A percentile compares a stretch with the other conserved stretches of the same genome.
These are phyloP conservation scores for Thymelicus lineola DNA, from an alignment of 2,888 invertebrate species.

Conservation along the genomic window DNA sequence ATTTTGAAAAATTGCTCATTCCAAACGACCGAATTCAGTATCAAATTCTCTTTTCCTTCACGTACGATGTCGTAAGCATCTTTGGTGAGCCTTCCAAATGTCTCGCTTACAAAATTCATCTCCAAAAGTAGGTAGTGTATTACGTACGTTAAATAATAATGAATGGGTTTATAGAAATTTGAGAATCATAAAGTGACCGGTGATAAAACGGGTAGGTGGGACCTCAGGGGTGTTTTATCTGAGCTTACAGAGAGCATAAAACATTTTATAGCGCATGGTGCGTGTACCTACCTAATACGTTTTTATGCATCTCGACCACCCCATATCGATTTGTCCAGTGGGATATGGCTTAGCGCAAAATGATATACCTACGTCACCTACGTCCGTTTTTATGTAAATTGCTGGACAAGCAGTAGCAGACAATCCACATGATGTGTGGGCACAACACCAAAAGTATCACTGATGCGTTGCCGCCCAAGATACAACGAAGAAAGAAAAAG, in stretches of 20 bases:
- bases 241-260: conserved; percentile 70
- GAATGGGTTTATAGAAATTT: conserved; percentile 75
- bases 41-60: too few species aligned
- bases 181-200: conserved; percentile 76
- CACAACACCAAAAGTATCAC: too few species aligned
- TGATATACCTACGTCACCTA: neutral
- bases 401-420: too few species aligned
- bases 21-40: too few species aligned
- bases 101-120: conserved; percentile 6
- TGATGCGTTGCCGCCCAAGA: too few species aligned
- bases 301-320: conserved; percentile 56
- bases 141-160: conserved; percentile 26
- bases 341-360: neutral
- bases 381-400: too few species aligned
- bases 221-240: conserved; percentile 68
- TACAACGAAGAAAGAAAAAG: too few species aligned
- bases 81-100: too few species aligned
- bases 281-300: conserved; percentile 54
- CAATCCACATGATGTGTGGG: too few species aligned
- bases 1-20: too few species aligned
- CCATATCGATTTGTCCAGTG: conserved; percentile 25
- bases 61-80: too few species aligned
- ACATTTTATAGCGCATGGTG: conserved; percentile 72
- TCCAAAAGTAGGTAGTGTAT: conserved; percentile 1
- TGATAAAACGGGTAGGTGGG: conserved; percentile 65